Conservation (phyloP, 2,113 vertebrate species). For the Motacilla tschutschensis region DNA sequence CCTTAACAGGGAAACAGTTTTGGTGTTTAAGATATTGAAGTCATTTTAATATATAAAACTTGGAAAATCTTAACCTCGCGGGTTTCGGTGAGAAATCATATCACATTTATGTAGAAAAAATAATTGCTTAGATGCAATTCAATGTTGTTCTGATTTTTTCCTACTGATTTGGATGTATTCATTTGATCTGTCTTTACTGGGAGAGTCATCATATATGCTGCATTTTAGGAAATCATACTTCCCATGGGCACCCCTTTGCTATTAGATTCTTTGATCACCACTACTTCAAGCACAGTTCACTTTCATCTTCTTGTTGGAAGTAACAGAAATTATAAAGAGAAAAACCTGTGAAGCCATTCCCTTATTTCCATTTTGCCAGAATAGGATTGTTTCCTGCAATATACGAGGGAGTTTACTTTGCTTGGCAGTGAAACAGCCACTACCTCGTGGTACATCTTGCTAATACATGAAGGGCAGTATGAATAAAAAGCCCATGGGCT, state of each 20-base stretch:
- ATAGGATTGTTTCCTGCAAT: background rate
- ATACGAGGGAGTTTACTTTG: background rate
- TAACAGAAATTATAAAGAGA: background rate
- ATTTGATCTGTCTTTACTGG: background rate
- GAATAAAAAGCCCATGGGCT: background rate
- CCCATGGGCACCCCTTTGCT: background rate
- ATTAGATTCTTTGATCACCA: background rate
- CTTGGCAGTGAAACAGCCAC: background rate
- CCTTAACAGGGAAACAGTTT: background rate
- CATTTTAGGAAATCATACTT: background rate
- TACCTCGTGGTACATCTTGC: background rate
- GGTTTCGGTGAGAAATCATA: background rate
- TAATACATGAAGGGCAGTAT: accelerated
- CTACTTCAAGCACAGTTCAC: background rate
- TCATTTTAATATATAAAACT: background rate
- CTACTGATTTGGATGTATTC: background rate
- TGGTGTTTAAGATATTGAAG: background rate
- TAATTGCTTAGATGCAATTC: background rate
- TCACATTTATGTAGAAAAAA: background rate
- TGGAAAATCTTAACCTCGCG: background rate
- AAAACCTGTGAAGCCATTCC: background rate
- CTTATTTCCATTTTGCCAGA: background rate
- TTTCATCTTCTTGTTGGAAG: background rate
- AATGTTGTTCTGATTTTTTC: accelerated
- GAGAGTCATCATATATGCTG: accelerated